phyloP scores from a whole-genome alignment of 2,888 invertebrate genomes.

The Hyppa rectilinea region DNA sequence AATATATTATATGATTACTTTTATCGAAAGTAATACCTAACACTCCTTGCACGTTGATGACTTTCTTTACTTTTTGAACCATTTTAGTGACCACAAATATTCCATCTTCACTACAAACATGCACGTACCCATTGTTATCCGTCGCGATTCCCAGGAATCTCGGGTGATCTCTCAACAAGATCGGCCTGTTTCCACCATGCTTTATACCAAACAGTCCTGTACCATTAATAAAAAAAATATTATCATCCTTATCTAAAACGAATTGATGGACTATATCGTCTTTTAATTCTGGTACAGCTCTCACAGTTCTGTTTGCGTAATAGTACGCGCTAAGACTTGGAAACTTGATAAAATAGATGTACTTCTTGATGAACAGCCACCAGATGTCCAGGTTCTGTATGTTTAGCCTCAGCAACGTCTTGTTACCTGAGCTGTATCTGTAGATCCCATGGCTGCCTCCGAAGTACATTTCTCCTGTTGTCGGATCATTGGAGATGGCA shows the following conservation, averaged over 20 bases:
- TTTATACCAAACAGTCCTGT: slow-evolving; percentile 80
- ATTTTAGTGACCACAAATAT: slow-evolving; percentile 79
- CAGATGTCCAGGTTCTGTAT: slow-evolving; percentile 81
- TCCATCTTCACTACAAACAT: slow-evolving; percentile 82
- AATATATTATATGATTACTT: slow-evolving; percentile 82
- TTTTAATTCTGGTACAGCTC: slow-evolving; percentile 67
- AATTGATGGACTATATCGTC: slow-evolving; percentile 79
- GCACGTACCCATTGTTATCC: slow-evolving; percentile 78
- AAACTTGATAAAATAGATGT: slow-evolving; percentile 82
- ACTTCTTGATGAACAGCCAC: slow-evolving; percentile 80
- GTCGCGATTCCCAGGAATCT: slow-evolving; percentile 79
- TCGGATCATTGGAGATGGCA: slow-evolving; percentile 77
- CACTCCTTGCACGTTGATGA: slow-evolving; percentile 78
- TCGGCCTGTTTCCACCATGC: slow-evolving; percentile 58
- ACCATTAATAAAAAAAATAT: slow-evolving; percentile 81
- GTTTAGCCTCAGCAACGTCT: slow-evolving; percentile 74
- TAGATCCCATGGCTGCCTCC: slow-evolving; percentile 86
- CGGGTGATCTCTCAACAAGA: slow-evolving; percentile 74
- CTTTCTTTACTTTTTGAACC: slow-evolving; percentile 76
- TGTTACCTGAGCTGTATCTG: slow-evolving; percentile 74
- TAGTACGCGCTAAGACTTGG: slow-evolving; percentile 80
- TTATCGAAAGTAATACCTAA: slow-evolving; percentile 82
- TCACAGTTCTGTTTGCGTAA: slow-evolving; percentile 75
- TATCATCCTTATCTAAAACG: slow-evolving; percentile 78
- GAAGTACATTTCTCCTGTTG: slow-evolving; percentile 77